These are phyloP conservation scores for Ciona savignyi DNA, from an alignment of 23 tunicate genomes.

Conservation along the genomic window DNA sequence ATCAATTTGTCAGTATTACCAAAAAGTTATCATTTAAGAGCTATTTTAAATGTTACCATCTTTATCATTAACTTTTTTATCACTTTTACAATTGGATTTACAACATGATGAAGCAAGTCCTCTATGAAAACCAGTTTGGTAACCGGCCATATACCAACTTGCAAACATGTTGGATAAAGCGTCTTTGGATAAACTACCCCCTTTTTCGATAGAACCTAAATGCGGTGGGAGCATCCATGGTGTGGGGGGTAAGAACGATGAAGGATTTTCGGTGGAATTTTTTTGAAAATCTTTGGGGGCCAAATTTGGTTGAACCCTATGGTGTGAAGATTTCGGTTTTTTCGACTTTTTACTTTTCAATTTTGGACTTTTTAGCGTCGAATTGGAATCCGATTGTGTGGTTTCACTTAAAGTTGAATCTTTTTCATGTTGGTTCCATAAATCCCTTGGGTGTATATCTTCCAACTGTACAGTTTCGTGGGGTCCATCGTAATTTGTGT, in stretches of 20 bases:
- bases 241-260: neutral
- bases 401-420: neutral
- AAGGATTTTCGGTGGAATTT: neutral
- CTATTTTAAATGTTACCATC: too few relatives aligned
- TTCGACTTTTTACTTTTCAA: neutral
- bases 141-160: constrained; percentile 96
- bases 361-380: neutral
- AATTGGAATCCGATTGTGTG: neutral
- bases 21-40: too few relatives aligned
- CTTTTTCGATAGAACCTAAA: neutral
- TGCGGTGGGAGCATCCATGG: neutral
- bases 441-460: constrained; percentile 39
- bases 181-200: constrained; percentile 34
- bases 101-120: constrained; percentile 16
- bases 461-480: constrained; percentile 24
- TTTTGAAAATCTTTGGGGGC: too few relatives aligned
- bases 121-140: constrained; percentile 88
- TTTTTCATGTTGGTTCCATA: neutral
- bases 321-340: neutral
- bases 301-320: too few relatives aligned
- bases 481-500: constrained; percentile 37
- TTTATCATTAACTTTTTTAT: too few relatives aligned
- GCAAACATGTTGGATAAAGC: constrained; percentile 71
- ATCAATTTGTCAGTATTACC: too few relatives aligned
- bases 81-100: neutral